Percentiles rank a stretch among this genome's conserved stretches.
Conservation (phyloP, 1,140 invertebrate species). For the Bombus sylvicola region DNA sequence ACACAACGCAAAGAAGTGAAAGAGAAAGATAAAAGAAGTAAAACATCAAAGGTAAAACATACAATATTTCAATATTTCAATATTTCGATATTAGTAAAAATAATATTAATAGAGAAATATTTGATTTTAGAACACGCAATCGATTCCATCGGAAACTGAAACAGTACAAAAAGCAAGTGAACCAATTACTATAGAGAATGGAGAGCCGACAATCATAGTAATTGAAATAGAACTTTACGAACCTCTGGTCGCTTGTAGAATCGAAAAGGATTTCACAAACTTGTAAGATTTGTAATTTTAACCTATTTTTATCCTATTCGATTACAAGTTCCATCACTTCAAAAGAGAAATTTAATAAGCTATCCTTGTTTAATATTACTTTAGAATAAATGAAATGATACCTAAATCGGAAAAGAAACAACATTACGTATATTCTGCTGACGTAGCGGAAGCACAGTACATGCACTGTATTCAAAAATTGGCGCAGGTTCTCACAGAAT, state of each 20-base stretch:
- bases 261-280: conserved; percentile 52
- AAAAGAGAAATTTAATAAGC: not conserved
- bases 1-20: conserved; percentile 12
- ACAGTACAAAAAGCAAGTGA: not conserved
- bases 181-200: conserved; percentile 52
- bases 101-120: not conserved
- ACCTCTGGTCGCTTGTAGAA: conserved; percentile 53
- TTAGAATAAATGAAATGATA: conserved; percentile 49
- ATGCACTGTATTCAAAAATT: conserved; percentile 62
- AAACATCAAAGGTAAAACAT: conserved; percentile 25
- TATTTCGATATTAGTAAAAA: too few species aligned
- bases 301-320: not conserved
- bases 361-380: not conserved
- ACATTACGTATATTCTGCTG: conserved; percentile 59
- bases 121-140: conserved; percentile 7
- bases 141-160: conserved; percentile 6
- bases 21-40: conserved; percentile 44
- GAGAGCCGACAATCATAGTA: conserved; percentile 65
- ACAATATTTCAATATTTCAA: not conserved
- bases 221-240: conserved; percentile 67
- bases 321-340: not conserved
- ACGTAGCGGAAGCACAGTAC: conserved; percentile 66
- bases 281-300: conserved; percentile 41
- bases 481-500: conserved; percentile 60
- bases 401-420: conserved; percentile 5